Base-by-base conservation (phyloP, 2,113 vertebrate species). In the Rallus limicola region DNA sequence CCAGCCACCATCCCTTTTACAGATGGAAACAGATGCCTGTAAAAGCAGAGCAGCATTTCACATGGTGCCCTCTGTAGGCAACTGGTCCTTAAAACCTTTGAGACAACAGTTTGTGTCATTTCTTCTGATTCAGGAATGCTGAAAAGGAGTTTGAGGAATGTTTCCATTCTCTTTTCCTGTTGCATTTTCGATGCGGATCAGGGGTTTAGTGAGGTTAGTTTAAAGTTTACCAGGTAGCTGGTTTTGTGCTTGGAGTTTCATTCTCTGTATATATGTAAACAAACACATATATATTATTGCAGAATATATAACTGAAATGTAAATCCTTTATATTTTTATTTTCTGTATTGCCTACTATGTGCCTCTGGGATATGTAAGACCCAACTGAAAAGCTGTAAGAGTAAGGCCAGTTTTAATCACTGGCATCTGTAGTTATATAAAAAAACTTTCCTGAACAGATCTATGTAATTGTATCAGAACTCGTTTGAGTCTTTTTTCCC, bases 261-360 rank as follows among this genome's bases (percentile, higher is more conserved):
- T n/a, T 46, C 44, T 46, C 17, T 46, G 44, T 46, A 3, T 82
- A 36, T 79, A 50, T 88, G 53, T 48, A 8, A n/a, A 31, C 20
- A 79, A 44, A 92, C 23, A 75, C 34, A 71, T 31, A 75, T 85
- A 85, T 83, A 78, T 93, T 89, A 90, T 29, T 65, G 78, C 68
- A 92, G 87, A 91, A 93, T 85, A 88, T 88, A 76, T 33, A 82
- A 31, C 71, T 72, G 55, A 50, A 94, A 83, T 92, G 82, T 93
- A 95, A 95, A 92, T 60, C 80, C 72, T 92, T 87, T 95, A 60
- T 95, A 94, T 96, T 91, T 94, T 94, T 95, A 93, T 96, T 95
- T 96, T 93, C 88, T 95, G 75, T 86, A 91, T 80, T 97, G 68
- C 91, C 86, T 94, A 86, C 68, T 84, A 31, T 72, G 90, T 97